A percentile compares a stretch with the other conserved stretches of the same genome.
These are phyloP conservation scores for Trachelus stipa DNA, from an alignment of 2,888 invertebrate genomes.

Conservation along the genomic window DNA sequence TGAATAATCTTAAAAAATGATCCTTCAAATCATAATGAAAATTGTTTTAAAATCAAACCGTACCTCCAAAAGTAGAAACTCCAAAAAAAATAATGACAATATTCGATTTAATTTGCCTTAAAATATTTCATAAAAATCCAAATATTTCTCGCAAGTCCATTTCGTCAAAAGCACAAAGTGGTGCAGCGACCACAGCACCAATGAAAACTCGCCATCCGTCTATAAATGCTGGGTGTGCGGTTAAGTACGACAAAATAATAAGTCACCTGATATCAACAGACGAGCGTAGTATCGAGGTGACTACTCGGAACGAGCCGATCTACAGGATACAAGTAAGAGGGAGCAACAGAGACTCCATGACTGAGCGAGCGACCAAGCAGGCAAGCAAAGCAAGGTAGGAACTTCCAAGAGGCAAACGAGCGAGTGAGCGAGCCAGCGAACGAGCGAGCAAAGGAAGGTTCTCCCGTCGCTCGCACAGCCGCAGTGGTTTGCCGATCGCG, in stretches of 20 bases:
- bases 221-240: background rate
- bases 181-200: background rate
- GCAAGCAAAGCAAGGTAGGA: background rate
- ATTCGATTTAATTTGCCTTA: background rate
- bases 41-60: background rate
- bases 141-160: background rate
- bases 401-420: background rate
- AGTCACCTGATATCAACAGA: background rate
- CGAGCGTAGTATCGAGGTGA: background rate
- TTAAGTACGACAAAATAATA: background rate
- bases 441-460: slow-evolving; percentile 13
- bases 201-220: background rate
- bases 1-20: too few species aligned
- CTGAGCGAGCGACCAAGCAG: background rate
- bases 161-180: background rate
- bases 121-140: background rate
- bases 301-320: slow-evolving; percentile 1
- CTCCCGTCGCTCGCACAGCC: slow-evolving; percentile 36
- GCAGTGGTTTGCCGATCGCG: slow-evolving; percentile 46
- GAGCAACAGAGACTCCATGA: background rate
- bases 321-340: background rate
- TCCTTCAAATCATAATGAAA: too few species aligned
- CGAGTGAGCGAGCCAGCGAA: background rate
- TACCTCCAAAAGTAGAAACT: background rate
- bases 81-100: background rate